Conservation (phyloP, 1,140 invertebrate genomes). For the Oncopodura yosiiana region DNA sequence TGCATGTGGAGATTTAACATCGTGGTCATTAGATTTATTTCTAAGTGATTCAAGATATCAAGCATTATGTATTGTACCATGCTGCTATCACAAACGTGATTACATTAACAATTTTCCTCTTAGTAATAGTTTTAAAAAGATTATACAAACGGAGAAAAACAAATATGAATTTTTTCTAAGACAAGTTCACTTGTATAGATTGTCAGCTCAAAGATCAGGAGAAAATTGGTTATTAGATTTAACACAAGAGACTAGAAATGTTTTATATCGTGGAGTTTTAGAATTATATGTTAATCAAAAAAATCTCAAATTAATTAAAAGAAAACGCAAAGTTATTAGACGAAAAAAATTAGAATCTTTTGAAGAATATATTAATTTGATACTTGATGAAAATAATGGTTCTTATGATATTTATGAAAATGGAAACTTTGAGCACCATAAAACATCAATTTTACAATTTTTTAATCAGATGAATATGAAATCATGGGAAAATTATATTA, state of each 20-base stretch:
- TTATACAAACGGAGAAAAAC: neutral
- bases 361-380: neutral
- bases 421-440: neutral
- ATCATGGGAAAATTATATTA: neutral
- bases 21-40: conserved; percentile 62
- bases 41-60: conserved; percentile 48
- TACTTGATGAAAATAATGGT: neutral
- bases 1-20: conserved; percentile 71
- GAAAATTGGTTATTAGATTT: conserved; percentile 43
- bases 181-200: conserved; percentile 53
- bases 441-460: neutral
- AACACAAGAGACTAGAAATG: conserved; percentile 43
- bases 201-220: conserved; percentile 51
- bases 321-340: neutral
- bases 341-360: neutral
- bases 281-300: conserved; percentile 44
- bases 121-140: conserved; percentile 38
- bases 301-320: conserved; percentile 7
- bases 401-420: neutral
- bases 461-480: neutral
- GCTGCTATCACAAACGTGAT: conserved; percentile 72
- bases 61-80: conserved; percentile 62
- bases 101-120: conserved; percentile 49
- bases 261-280: conserved; percentile 51
- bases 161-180: conserved; percentile 41